These are phyloP conservation scores for Ctenomys sociabilis DNA, from an alignment of 2,113 vertebrate species.

Conservation along the genomic window DNA sequence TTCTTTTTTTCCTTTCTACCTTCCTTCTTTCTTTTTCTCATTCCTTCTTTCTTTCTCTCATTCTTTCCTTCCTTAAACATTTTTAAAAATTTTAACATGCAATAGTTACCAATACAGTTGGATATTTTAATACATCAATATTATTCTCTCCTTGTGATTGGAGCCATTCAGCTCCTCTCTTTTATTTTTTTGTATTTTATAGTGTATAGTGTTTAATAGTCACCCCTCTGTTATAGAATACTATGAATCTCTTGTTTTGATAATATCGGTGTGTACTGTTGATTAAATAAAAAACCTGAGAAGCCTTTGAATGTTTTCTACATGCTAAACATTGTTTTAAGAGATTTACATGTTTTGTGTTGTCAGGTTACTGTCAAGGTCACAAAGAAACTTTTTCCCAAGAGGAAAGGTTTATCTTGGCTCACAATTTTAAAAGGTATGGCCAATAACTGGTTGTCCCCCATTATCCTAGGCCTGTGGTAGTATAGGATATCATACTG, in stretches of 20 bases:
- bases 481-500: not conserved
- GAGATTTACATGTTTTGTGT: not conserved
- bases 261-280: not conserved
- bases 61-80: not conserved
- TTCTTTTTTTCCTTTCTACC: no score
- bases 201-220: not conserved
- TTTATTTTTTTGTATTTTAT: not conserved
- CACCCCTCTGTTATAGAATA: not conserved
- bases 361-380: not conserved
- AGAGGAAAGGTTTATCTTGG: not conserved
- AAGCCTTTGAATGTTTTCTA: not conserved
- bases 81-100: not conserved
- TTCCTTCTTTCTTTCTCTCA: not conserved
- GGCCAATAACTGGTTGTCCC: not conserved
- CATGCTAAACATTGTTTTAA: not conserved
- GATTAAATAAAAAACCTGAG: not conserved
- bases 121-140: not conserved
- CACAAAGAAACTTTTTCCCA: not conserved
- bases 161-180: not conserved
- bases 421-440: not conserved
- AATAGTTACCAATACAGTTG: not conserved
- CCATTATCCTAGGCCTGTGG: not conserved
- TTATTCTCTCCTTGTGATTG: not conserved
- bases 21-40: no score
- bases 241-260: not conserved